Evolutionary conservation across 2,888 invertebrate genomes (phyloP), one percentile per base, ranked within the genome.

Genomic region (Andrena flavipes): DNA sequence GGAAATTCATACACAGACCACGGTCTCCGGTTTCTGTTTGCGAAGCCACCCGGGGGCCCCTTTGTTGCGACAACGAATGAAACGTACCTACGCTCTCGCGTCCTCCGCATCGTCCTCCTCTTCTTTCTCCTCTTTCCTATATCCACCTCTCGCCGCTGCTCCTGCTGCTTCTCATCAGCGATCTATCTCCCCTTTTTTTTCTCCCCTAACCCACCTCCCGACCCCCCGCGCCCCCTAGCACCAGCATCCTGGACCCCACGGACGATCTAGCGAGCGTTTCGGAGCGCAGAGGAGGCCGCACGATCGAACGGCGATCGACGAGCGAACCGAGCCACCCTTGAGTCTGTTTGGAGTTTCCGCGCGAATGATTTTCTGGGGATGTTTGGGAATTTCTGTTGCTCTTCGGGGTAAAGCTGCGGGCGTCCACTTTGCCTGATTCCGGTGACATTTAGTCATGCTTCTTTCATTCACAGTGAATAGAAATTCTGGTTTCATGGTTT

Each of bases 1-100:
- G 88, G 89, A 88, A 88, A 88, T 88, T 88, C 88, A 88, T 88
- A 88, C 87, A 89, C 89, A 87, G 88, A 86, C 88, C 84, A 88
- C 89, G 87, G 86, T 89, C 89, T 88, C 88, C 86, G 88, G 89
- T 88, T 86, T 88, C 89, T 88, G 88, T 88, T 87, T 88, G 88
- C 89, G 89, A 82, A 88, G 86, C 89, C 91, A 91, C 88, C 87
- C 88, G 86, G 88, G 86, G 84, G 80, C 81, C 75, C 84, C 86
- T 85, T 90, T 88, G 91, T 91, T 89, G 85, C 85, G 78, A 84
- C 88, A 83, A 74, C 82, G 86, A 88, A 87, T 88, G 87, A 88
- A 88, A 84, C 89, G 89, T 87, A 85, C 84, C 82, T 86, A 87
- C 76, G 78, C 88, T 84, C 84, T 56, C 56, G 56, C 56, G 76